Evolutionary conservation across 2,113 vertebrate genomes (phyloP), one percentile per base, ranked within the genome.

Genomic region (Excalfactoria chinensis): DNA sequence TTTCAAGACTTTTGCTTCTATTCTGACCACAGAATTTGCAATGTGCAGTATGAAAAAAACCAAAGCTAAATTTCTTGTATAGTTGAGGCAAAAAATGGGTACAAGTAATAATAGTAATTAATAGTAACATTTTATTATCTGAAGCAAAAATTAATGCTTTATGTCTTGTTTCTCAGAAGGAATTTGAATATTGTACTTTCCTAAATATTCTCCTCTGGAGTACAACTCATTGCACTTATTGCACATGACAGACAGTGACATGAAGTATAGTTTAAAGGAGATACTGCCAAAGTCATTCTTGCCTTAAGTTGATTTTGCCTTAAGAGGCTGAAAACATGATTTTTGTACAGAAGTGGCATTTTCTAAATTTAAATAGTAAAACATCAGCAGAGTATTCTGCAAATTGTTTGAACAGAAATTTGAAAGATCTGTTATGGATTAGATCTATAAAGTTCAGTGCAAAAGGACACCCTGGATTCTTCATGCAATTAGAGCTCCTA

Each of bases 271-370:
- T 88, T 86, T 94, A 78, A 85, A 89, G 58, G 51, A 49, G 23
- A 75, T 5, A 1, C 60, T 89, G 95, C 89, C 93, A 95, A 89
- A 93, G 66, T 70, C 58, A 70, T 89, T 95, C 35, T 62, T 88
- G 51, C 32, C 49, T 68, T 21, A 35, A 76, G 90, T 60, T 86
- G 16, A 91, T 93, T 96, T 95, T 92, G 79, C 92, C 77, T 96
- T 13, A 19, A 75, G 84, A 92, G 37, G 23, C 5, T 77, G 48
- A 62, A 93, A 95, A 41, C 26, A 59, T 70, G 26, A 53, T 41
- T 92, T 88, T 87, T 90, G 11, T 68, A 60, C 23, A 68, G 40
- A 37, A 70, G 6, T n/a, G 49, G 3, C 81, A 19, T 64, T 74
- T 89, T 55, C 72, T 55, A 51, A 16, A n/a, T 73, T 87, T 89